Evolutionary conservation across 2,888 invertebrate genomes (phyloP), one percentile per base, ranked within the genome.

Genomic region (Lithophane leautieri): DNA sequence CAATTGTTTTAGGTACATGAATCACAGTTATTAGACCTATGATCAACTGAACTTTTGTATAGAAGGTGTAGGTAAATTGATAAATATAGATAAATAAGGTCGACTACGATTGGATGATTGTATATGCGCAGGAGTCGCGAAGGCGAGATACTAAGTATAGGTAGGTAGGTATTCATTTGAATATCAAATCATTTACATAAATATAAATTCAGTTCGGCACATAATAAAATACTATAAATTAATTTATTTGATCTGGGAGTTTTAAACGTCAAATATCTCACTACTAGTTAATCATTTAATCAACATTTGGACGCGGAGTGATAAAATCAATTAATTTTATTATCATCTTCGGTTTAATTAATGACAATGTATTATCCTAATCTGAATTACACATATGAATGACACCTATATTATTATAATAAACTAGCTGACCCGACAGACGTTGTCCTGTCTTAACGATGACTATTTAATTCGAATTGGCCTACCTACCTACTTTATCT

Each of bases 281-380:
- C 22, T 19, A 34, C 14, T 62, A 25, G 42, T 56, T 70, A 71
- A 71, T 22, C 42, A 4, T 22, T 25, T 77, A 52, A 79, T 71
- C 22, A 42, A 34, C 56, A 70, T 70, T n/a, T 4, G 16, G 22
- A 28, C n/a, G 22, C n/a, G 16, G 9, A 25, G 50, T 58, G 63
- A 79, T 78, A 34, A 79, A 78, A 78, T 72, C n/a, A 65, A 72
- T 73, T 66, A 73, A 66, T 80, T 56, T 73, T 73, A 73, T 22
- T 62, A 78, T 42, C 28, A 34, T 66, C 61, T 67, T 66, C 44
- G 28, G 4, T 22, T 16, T 78, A 66, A 79, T 78, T 54, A 71
- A 70, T 75, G 28, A 47, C 75, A 71, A 71, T 28, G 54, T 65
- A 40, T 76, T 65, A 76, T 66, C 19, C 58, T 71, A 76, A 81